Base-by-base conservation (phyloP, 1,140 invertebrate species). In the Pseudomyrmex concolor region DNA sequence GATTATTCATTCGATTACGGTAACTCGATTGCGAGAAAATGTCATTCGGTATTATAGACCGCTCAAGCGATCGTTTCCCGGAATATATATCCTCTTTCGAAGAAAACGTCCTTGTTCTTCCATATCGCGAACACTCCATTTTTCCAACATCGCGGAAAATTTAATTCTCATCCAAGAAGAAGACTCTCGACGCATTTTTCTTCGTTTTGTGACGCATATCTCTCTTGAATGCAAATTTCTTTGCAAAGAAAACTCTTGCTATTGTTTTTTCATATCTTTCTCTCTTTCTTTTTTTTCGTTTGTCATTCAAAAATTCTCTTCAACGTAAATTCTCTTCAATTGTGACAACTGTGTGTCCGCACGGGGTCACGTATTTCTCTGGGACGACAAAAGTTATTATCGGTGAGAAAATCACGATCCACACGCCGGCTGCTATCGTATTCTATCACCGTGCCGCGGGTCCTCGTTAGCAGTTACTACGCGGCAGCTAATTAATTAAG, bases 401-500 rank as follows among this genome's bases (percentile, higher is more conserved):
- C 76, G 64, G 76, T 78, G 34, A 60, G 54, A 59, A 80, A 80
- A 80, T 78, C 76, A 70, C 54, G 64, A 8, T 12, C n/a, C 13
- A 43, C 12, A n/a, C 15, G 66, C 60, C 43, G 43, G 22, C 13
- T 59, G 76, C 71, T 80, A 71, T 80, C 76, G 76, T 71, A 34
- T 34, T 71, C 66, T 59, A 71, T 71, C 76, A 59, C 34, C 54
- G 64, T 54, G 51, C 19, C 51, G 43, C 54, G 51, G 15, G 43
- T 80, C 45, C 76, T 80, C 76, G 54, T 80, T 80, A 80, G 66
- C 66, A 71, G 66, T 70, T 80, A 57, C 64, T 45, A 60, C 43
- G 66, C 76, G 43, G 17, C 66, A 59, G 76, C 76, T 80, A 71
- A 80, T 80, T 80, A 80, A 80, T 80, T 80, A 71, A 80, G 76